Evolutionary conservation across 2,888 invertebrate species (phyloP).

Genomic region (Drymonia ruficornis): DNA sequence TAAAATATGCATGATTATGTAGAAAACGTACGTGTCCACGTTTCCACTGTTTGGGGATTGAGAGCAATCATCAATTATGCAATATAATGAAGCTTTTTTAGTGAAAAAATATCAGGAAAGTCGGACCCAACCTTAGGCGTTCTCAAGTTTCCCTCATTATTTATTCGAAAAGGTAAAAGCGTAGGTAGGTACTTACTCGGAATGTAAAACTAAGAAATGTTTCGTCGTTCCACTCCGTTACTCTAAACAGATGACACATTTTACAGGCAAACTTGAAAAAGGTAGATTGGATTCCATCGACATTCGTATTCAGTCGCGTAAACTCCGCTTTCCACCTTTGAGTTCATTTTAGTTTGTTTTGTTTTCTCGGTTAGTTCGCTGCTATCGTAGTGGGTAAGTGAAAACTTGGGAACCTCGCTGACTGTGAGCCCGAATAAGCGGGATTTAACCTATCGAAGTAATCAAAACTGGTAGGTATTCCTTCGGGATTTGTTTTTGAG

Average conservation of each 20-base stretch:
- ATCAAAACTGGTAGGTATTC: not conserved
- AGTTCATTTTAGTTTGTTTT: slow-evolving; percentile 9
- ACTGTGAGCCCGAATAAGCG: slow-evolving; percentile 8
- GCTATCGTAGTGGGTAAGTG: slow-evolving; percentile 7
- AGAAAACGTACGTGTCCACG: too few species aligned
- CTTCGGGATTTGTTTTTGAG: not conserved
- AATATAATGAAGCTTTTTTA: too few species aligned
- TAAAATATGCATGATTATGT: too few species aligned
- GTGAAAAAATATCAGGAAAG: slow-evolving; percentile 21
- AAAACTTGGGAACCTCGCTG: slow-evolving; percentile 6
- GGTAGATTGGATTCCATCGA: slow-evolving; percentile 19
- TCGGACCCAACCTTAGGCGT: not conserved
- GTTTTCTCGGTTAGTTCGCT: slow-evolving; percentile 8
- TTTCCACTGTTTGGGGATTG: too few species aligned
- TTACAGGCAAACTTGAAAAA: slow-evolving; percentile 14
- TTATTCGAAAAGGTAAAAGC: slow-evolving; percentile 26
- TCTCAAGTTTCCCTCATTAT: slow-evolving; percentile 25
- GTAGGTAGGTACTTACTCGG: too few species aligned
- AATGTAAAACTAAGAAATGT: slow-evolving; percentile 19
- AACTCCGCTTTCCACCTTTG: slow-evolving; percentile 7
- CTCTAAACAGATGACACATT: slow-evolving; percentile 23
- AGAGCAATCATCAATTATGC: too few species aligned
- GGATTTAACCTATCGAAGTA: slow-evolving; percentile 1
- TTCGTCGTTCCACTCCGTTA: slow-evolving; percentile 28
- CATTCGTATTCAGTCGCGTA: slow-evolving; percentile 11